Percentiles rank a stretch among this genome's conserved stretches.
phyloP scores from a whole-genome alignment of 2,888 invertebrate species.

The Sepiola atlantica region DNA sequence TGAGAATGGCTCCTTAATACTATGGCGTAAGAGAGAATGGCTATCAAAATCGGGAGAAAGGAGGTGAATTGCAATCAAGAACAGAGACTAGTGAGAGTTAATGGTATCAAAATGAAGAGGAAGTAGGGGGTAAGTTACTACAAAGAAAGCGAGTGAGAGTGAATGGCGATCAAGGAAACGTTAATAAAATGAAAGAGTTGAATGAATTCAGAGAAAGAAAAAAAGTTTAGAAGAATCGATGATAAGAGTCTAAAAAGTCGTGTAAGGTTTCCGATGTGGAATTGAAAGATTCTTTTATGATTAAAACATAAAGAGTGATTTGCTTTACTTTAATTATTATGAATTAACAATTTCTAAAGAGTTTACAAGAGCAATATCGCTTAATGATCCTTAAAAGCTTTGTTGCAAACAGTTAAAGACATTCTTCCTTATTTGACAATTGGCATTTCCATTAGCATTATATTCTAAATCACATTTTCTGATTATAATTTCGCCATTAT shows the following conservation, averaged over 20 bases:
- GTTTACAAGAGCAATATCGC: neutral
- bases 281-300: neutral
- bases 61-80: neutral
- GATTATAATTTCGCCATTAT: neutral
- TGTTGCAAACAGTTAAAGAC: neutral
- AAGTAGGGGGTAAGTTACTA: no score
- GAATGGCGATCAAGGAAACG: no score
- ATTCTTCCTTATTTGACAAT: neutral
- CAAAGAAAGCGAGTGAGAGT: no score
- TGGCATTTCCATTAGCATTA: neutral
- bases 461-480: neutral
- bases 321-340: neutral
- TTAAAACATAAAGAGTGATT: neutral
- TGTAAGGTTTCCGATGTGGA: neutral
- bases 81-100: no score
- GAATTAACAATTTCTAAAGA: neutral
- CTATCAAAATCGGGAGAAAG: neutral
- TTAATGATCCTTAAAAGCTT: conserved; percentile 4
- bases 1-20: no score
- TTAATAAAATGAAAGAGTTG: no score
- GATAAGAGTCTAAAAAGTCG: neutral
- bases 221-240: neutral
- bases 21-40: no score
- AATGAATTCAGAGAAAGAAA: neutral
- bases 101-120: no score